Base-by-base conservation (phyloP, 2,888 invertebrate species). In the Chymomyza fuscimana region DNA sequence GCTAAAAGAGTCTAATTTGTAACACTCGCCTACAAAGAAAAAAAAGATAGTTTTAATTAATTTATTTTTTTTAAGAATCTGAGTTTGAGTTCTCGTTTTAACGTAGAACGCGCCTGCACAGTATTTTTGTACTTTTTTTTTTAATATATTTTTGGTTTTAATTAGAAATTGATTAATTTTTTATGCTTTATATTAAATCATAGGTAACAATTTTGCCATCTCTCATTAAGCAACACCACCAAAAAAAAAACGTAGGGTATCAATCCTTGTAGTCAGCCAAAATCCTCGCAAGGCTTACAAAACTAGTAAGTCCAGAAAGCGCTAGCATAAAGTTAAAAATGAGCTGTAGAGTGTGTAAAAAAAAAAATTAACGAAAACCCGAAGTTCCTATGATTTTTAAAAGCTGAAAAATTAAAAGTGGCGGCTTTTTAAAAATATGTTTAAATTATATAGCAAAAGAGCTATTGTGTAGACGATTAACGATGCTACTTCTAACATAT, bases 21-120 rank as follows among this genome's bases (percentile, higher is more conserved):
- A 69, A 65, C 76, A 77, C 70, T 75, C 78, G 78, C 79, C 71
- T 46, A 65, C 51, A 59, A 60, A 72, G 75, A 72, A 70, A 79
- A 70, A 79, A 36, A 36, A 69, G n/a, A 2, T 78, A 74, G 78
- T 61, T 58, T 72, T 71, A 77, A 73, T 22, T 63, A 61, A 73
- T 72, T 80, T 82, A 80, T 80, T 76, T 64, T 80, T 76, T 64
- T 80, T 69, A 56, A 61, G 68, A 84, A 80, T 77, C 72, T 75
- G 72, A 79, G 62, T 65, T 76, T 64, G 71, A 70, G 65, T 19
- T 67, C 67, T 65, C 32, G 67, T n/a, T n/a, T n/a, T 15, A 16
- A 51, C 7, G 16, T 51, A 51, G 72, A 69, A 66, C 61, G 69
- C 70, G 70, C 74, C 79, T 74, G 77, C 84, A 77, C 86, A 83